Evolutionary conservation across 1,140 invertebrate species (phyloP).

Genomic region (Agrilus planipennis): DNA sequence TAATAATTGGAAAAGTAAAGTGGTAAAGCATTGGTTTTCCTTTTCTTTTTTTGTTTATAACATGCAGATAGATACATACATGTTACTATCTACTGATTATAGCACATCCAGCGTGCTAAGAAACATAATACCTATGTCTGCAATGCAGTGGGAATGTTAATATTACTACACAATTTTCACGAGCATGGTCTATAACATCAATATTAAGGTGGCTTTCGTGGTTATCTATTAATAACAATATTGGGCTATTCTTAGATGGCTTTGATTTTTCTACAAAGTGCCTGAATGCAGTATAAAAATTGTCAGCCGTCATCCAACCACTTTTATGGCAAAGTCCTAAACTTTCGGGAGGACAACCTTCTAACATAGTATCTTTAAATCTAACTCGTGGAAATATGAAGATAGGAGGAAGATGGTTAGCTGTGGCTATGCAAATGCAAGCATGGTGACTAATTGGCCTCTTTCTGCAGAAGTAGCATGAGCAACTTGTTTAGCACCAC

Average conservation of each 20-base stretch:
- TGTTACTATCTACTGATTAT: too few relatives aligned
- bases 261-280: background rate
- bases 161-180: background rate
- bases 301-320: background rate
- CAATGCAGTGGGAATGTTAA: slow-evolving; percentile 2
- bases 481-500: background rate
- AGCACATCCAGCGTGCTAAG: too few relatives aligned
- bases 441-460: background rate
- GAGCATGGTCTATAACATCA: background rate
- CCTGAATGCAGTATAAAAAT: background rate
- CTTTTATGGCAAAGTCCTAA: background rate
- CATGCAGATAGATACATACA: too few relatives aligned
- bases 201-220: background rate
- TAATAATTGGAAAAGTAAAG: too few relatives aligned
- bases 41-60: too few relatives aligned
- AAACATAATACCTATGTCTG: too few relatives aligned
- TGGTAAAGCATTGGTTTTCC: too few relatives aligned
- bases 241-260: background rate
- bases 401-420: background rate
- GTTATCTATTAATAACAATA: background rate
- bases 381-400: background rate
- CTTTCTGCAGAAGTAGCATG: background rate
- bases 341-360: background rate
- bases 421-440: background rate
- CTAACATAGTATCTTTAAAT: background rate